Evolutionary conservation across 2,888 invertebrate species (phyloP).

Genomic region (Leucozona laternaria): DNA sequence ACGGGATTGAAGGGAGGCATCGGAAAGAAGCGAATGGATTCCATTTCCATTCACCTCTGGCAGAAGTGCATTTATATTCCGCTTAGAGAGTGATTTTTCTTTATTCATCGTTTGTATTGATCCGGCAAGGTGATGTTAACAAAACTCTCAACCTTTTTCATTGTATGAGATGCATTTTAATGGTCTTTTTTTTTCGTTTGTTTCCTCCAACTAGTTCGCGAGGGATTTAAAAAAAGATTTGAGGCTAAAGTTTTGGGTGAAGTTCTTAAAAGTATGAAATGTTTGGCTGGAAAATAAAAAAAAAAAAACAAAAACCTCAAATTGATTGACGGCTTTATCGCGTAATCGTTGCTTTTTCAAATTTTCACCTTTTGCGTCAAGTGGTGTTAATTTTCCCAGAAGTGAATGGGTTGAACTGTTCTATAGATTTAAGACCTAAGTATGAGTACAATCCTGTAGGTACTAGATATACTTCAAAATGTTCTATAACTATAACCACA

Average conservation of each 20-base stretch:
- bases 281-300: neutral
- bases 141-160: constrained; percentile 34
- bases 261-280: constrained; percentile 21
- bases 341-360: neutral
- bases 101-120: constrained; percentile 43
- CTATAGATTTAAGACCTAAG: too few species aligned
- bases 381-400: neutral
- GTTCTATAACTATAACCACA: too few species aligned
- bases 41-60: constrained; percentile 25
- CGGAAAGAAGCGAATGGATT: constrained; percentile 35
- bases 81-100: constrained; percentile 50
- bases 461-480: too few species aligned
- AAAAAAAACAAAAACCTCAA: neutral
- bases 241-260: constrained; percentile 14
- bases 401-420: neutral
- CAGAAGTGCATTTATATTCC: constrained; percentile 46
- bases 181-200: constrained; percentile 2
- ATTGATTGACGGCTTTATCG: constrained; percentile 20
- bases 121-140: constrained; percentile 32
- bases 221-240: constrained; percentile 26
- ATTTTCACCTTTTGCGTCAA: neutral
- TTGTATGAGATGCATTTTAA: constrained; percentile 20
- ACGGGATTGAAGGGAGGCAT: constrained; percentile 23
- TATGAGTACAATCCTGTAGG: too few species aligned
- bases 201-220: neutral